Evolutionary conservation across 2,797 vertebrate species (phyloP), one percentile per base, ranked within the genome.

Genomic region (Anas bahamensis): DNA sequence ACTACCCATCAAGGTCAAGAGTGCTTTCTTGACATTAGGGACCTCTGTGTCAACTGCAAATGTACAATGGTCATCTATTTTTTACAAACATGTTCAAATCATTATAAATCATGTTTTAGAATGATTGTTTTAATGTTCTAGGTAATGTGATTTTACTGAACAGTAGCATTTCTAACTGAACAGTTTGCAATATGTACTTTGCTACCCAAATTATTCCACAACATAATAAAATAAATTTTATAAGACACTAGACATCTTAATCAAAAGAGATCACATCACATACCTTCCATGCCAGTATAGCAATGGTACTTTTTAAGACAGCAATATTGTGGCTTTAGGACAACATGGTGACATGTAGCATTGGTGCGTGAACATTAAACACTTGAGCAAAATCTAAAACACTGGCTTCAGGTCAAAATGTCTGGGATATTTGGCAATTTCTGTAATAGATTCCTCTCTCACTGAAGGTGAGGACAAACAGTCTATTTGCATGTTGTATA

Each of bases 1-100:
- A 96, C 91, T 81, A 95, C 94, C 90, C 81, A 82, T 86, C 90
- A 91, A 85, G 81, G 87, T 95, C 94, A 96, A 90, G 78, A 86
- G 76, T 89, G 76, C 83, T 88, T 94, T 94, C 93, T 75, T 83
- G 85, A 95, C 87, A 63, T 91, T 23, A 48, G 53, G 89, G 94
- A 91, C 80, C 85, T 90, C 56, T 56, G 68, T 95, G 78, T 87
- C 89, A 93, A 96, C 89, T 78, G 75, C 74, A 94, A 96, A 92
- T 93, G 88, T 77, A 68, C 68, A 79, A 16, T 33, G 74, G 87
- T 91, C 95, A 84, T 95, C 88, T 95, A 86, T 95, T 96, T 97
- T 89, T 94, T 55, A 95, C 76, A 89, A 94, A 90, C 71, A 77
- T 23, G 52, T 85, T 82, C 89, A 93, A 93, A 94, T 77, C 83